These are phyloP conservation scores for Avahi laniger DNA, from an alignment of 2,797 vertebrate genomes.

Conservation along the genomic window DNA sequence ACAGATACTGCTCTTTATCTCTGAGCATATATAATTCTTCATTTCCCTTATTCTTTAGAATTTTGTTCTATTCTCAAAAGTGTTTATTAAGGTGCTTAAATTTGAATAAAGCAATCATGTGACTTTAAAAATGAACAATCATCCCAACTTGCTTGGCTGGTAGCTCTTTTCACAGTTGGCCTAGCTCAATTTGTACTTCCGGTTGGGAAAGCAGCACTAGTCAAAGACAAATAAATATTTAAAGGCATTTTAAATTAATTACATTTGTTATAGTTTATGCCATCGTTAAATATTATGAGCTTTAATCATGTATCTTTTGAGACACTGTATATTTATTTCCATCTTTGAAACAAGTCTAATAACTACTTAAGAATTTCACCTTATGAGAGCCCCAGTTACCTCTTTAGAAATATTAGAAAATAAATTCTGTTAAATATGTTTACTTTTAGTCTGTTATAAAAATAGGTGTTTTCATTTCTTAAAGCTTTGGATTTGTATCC, in stretches of 20 bases:
- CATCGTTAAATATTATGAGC: neutral
- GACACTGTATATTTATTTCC: neutral
- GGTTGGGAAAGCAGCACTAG: neutral
- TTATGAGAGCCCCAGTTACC: neutral
- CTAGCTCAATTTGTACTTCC: conserved; percentile 4
- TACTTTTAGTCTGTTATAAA: conserved; percentile 6
- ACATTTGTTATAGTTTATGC: neutral
- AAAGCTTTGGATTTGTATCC: conserved; percentile 1
- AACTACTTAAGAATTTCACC: neutral
- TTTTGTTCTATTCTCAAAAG: neutral
- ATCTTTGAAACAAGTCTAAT: neutral
- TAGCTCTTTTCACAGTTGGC: neutral
- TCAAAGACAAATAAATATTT: neutral
- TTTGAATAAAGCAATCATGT: conserved; percentile 6
- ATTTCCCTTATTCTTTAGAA: conserved; percentile 4
- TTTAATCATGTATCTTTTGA: conserved; percentile 22
- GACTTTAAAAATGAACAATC: neutral
- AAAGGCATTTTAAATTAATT: conserved; percentile 20
- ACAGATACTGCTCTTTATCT: neutral
- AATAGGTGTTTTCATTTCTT: neutral
- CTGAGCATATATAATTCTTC: neutral
- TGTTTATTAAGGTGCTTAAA: conserved; percentile 2
- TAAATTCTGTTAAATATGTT: conserved; percentile 14
- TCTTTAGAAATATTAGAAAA: conserved; percentile 7
- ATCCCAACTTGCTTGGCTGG: neutral